Evolutionary conservation across 1,140 invertebrate species (phyloP), one percentile per base, ranked within the genome.

Genomic region (Pogonomyrmex californicus): DNA sequence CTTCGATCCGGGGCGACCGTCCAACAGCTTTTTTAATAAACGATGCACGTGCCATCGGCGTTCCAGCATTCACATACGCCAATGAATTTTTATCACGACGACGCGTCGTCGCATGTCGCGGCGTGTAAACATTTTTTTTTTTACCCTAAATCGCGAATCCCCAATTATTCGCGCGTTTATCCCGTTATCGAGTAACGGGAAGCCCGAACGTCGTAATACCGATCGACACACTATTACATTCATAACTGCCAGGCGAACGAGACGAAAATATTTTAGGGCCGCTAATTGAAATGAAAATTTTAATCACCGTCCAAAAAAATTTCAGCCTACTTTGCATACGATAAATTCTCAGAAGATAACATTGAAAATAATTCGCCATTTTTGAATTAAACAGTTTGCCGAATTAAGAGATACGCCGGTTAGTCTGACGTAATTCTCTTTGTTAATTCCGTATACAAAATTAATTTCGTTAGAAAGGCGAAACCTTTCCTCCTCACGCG

Each of bases 11-110:
- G 68, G 76, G 66, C 89, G 82, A 65, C 87, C 86, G 65, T 66
- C 77, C 90, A 81, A 85, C 89, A 89, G 86, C 87, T 92, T 91
- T 91, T 90, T 86, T 83, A 86, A 83, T 77, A 85, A 86, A 71
- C 88, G 87, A 68, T 85, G 54, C 85, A 86, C 86, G 83, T 76
- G 81, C 85, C 79, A 87, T 85, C 76, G 83, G 83, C 87, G 86
- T 90, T 88, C 88, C 86, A 58, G 70, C 81, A 76, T 87, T 86
- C 81, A 73, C 68, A 85, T 76, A 56, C 70, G 65, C 81, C 62
- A 58, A 86, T 83, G 68, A 83, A 83, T 83, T 83, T 83, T 83
- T 83, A 83, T 83, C 68, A 56, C 79, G 68, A 56, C 79, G 68
- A 83, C 79, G 79, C 79, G 79, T 75, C 68, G 68, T 83, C 77